These are phyloP conservation scores for Macrochelys suwanniensis DNA, from an alignment of 2,797 vertebrate genomes.

Conservation along the genomic window DNA sequence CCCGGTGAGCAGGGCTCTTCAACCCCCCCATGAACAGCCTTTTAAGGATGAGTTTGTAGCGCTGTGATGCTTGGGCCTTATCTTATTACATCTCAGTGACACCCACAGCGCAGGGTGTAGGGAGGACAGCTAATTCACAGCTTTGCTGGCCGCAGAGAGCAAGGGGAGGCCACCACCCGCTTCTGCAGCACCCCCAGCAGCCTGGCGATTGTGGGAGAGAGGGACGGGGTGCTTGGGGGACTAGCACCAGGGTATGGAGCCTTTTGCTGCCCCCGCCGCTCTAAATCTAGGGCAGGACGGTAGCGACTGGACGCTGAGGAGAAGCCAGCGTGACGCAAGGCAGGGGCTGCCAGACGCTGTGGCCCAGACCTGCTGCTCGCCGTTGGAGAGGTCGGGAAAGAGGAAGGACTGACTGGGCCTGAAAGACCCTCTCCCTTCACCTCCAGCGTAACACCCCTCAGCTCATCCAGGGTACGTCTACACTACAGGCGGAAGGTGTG, in stretches of 20 bases:
- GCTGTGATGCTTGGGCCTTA: rapidly evolving
- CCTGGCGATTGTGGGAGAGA: neutral
- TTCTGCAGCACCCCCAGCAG: neutral
- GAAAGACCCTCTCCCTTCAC: neutral
- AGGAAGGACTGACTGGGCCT: neutral
- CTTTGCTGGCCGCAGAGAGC: neutral
- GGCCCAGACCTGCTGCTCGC: neutral
- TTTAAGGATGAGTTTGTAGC: rapidly evolving
- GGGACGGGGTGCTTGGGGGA: too few species aligned
- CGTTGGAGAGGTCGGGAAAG: neutral
- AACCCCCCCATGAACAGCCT: rapidly evolving
- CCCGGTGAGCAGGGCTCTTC: rapidly evolving
- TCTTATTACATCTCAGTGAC: rapidly evolving
- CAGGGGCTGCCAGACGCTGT: rapidly evolving
- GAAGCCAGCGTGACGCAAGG: neutral
- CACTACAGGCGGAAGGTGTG: neutral
- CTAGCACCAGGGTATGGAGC: neutral
- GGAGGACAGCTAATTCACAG: neutral
- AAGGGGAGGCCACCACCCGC: neutral
- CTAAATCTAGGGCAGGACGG: neutral
- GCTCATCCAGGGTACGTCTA: too few species aligned
- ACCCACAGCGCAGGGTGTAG: rapidly evolving
- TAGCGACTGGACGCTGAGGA: neutral
- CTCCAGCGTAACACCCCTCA: neutral
- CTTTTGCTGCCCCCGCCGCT: too few species aligned